Percentiles rank a stretch among this genome's conserved stretches.
phyloP scores from a whole-genome alignment of 2,888 invertebrate species.

The Euphydryas editha region DNA sequence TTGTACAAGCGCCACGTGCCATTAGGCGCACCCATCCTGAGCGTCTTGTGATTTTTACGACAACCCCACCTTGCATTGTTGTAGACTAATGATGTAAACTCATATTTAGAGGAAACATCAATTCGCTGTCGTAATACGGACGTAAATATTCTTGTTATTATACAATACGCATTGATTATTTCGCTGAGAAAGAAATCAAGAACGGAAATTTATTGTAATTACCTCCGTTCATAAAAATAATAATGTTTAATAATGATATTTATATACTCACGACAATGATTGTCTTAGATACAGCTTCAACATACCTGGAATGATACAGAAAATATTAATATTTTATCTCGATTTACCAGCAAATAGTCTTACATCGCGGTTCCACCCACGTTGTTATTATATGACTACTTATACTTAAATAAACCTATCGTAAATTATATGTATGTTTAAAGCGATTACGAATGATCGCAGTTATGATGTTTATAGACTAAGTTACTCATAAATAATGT shows the following conservation, averaged over 20 bases:
- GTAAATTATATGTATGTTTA: no score
- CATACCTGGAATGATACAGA: conserved; percentile 44
- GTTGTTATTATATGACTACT: no score
- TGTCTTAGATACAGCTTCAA: conserved; percentile 27
- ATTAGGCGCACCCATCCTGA: conserved; percentile 79
- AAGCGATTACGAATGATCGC: no score
- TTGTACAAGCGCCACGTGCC: conserved; percentile 58
- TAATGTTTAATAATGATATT: conserved; percentile 31
- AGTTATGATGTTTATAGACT: no score
- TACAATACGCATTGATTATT: conserved; percentile 20
- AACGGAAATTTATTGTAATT: conserved; percentile 26
- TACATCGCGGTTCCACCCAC: no score
- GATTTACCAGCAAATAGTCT: background rate
- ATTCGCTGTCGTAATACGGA: conserved; percentile 19
- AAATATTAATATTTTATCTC: conserved; percentile 33
- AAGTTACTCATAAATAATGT: no score
- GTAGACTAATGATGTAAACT: conserved; percentile 43
- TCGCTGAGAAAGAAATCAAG: conserved; percentile 15
- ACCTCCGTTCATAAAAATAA: conserved; percentile 28
- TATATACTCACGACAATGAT: conserved; percentile 40
- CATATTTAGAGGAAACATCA: conserved; percentile 35
- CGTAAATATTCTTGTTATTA: conserved; percentile 11
- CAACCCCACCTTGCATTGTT: conserved; percentile 78
- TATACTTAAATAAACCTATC: no score
- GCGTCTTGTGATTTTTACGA: conserved; percentile 74